A percentile compares a stretch with the other conserved stretches of the same genome.
Conservation (phyloP, 2,888 invertebrate genomes). For the Lamellibrachia satsuma region DNA sequence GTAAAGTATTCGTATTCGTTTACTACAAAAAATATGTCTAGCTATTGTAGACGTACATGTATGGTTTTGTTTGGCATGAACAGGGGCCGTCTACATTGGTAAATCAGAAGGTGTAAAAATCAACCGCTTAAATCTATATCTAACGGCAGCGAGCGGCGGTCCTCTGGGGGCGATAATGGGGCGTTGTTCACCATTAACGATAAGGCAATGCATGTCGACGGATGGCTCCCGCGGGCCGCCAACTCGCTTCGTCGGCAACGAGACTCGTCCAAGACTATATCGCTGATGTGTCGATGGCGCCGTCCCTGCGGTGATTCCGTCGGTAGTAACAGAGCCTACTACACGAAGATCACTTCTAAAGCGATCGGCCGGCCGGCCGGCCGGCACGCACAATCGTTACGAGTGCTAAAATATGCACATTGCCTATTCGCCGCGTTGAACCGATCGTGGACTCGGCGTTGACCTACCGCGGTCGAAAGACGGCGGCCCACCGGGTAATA, state of each 20-base stretch:
- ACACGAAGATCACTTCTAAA: conserved; percentile 3
- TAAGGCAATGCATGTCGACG: neutral
- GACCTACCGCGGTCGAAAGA: neutral
- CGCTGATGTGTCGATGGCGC: neutral
- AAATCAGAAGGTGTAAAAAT: neutral
- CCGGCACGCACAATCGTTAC: neutral
- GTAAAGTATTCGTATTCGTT: neutral
- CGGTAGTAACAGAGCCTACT: neutral
- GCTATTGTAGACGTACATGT: neutral
- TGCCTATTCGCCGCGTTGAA: neutral
- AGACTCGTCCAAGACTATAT: neutral
- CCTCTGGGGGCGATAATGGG: neutral
- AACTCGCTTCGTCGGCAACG: neutral
- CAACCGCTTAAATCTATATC: neutral
- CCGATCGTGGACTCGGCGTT: neutral
- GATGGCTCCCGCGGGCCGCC: neutral
- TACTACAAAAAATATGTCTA: neutral
- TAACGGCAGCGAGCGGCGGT: neutral
- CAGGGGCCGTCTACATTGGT: neutral
- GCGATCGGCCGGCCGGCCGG: neutral
- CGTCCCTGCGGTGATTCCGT: neutral
- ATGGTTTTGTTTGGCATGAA: neutral
- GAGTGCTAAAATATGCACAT: neutral
- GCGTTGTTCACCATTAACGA: neutral
- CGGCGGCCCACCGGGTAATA: neutral